These are phyloP conservation scores for Eulemur rufifrons DNA, from an alignment of 2,113 vertebrate genomes.

Conservation along the genomic window DNA sequence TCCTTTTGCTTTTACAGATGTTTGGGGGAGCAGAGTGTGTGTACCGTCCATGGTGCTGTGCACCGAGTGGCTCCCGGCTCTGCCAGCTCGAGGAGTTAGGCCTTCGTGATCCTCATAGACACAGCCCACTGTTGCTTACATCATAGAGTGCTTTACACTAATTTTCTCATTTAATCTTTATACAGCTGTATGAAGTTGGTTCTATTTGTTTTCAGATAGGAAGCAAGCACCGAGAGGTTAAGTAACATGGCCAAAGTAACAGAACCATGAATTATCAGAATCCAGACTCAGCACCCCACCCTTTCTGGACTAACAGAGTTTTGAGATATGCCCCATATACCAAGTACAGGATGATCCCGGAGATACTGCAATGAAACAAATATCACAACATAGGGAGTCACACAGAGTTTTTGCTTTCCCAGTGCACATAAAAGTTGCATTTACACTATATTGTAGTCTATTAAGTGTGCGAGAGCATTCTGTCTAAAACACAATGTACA, in stretches of 20 bases:
- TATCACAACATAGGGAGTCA: background rate
- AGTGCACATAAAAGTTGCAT: background rate
- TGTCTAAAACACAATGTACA: background rate
- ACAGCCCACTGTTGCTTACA: background rate
- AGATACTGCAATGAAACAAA: background rate
- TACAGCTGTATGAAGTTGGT: background rate
- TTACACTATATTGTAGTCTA: background rate
- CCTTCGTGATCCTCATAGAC: background rate
- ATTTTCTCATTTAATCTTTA: conserved; percentile 30
- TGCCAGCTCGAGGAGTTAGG: background rate
- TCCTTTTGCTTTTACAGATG: background rate
- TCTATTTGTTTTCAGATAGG: conserved; percentile 22
- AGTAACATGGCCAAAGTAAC: background rate
- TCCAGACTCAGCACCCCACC: background rate
- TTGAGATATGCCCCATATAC: background rate
- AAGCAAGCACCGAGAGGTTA: background rate
- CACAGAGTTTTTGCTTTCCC: background rate
- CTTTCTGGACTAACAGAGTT: background rate
- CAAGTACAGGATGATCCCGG: too few relatives aligned
- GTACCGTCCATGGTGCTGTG: background rate
- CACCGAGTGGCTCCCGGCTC: background rate
- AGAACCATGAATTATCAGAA: background rate
- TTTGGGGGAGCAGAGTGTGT: background rate
- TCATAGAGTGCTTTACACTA: background rate
- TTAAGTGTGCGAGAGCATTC: background rate